phyloP scores from a whole-genome alignment of 2,113 vertebrate species.

The Tyto alba region DNA sequence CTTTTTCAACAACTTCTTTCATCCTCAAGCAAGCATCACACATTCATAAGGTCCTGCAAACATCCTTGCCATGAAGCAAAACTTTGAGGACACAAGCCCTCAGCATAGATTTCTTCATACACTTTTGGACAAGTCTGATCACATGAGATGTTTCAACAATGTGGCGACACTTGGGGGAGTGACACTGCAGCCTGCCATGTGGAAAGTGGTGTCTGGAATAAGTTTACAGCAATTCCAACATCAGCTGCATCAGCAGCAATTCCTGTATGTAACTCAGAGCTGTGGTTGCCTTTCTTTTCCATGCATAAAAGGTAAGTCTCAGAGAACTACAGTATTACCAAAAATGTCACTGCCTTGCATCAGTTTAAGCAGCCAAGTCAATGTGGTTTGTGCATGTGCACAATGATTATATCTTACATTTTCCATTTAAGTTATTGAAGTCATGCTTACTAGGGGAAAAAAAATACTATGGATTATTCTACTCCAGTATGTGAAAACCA shows the following conservation, averaged over 20 bases:
- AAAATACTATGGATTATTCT: not conserved
- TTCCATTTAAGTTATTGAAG: constrained; percentile 13
- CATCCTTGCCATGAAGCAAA: not conserved
- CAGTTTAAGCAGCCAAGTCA: not conserved
- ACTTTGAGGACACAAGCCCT: not conserved
- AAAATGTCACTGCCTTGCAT: not conserved
- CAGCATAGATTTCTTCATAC: not conserved
- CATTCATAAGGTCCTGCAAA: not conserved
- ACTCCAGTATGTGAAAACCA: not conserved
- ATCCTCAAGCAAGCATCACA: not conserved
- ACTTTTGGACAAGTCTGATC: not conserved
- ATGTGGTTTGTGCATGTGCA: not conserved
- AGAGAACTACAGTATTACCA: not conserved
- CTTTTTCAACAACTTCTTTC: not conserved
- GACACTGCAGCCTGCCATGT: not conserved
- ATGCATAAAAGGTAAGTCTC: not conserved
- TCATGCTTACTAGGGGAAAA: not conserved
- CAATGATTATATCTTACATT: not conserved
- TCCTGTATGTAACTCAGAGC: not conserved
- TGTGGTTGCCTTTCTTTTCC: not conserved
- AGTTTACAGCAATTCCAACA: not conserved
- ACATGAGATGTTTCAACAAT: not conserved
- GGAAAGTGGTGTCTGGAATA: not conserved
- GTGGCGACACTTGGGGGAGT: fast-evolving
- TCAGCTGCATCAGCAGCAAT: not conserved